Percentiles rank a stretch among this genome's conserved stretches.
Conservation (phyloP, 2,113 vertebrate species). For the Colossoma macropomum region DNA sequence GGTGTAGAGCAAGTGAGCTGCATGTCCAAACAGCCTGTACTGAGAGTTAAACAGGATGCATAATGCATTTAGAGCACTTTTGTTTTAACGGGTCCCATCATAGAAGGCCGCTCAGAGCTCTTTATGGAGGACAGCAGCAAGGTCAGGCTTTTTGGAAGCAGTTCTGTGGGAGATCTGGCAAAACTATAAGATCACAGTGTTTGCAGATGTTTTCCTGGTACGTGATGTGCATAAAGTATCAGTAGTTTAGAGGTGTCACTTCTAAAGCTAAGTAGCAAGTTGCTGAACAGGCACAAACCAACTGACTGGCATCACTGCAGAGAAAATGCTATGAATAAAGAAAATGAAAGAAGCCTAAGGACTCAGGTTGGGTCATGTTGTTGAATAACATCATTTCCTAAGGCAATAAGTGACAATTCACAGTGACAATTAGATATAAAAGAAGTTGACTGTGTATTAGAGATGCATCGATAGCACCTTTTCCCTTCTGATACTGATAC, state of each 20-base stretch:
- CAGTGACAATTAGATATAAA: no score
- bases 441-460: no score
- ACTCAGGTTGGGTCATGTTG: no score
- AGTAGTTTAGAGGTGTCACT: not conserved
- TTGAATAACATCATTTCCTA: not conserved
- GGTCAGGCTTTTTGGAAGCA: not conserved
- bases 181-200: not conserved
- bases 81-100: conserved; percentile 10
- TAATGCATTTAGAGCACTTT: conserved; percentile 15
- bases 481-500: no score
- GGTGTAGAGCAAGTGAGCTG: conserved; percentile 31
- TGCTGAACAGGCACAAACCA: not conserved
- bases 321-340: not conserved
- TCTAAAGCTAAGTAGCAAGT: not conserved
- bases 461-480: no score
- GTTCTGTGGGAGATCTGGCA: not conserved
- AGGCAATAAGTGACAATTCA: no score
- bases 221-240: not conserved
- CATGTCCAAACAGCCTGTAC: conserved; percentile 41
- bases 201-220: not conserved
- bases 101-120: not conserved
- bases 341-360: not conserved
- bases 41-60: conserved; percentile 16
- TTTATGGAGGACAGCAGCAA: conserved; percentile 13
- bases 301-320: not conserved